phyloP scores from a whole-genome alignment of 2,113 vertebrate genomes.

The Daubentonia madagascariensis region DNA sequence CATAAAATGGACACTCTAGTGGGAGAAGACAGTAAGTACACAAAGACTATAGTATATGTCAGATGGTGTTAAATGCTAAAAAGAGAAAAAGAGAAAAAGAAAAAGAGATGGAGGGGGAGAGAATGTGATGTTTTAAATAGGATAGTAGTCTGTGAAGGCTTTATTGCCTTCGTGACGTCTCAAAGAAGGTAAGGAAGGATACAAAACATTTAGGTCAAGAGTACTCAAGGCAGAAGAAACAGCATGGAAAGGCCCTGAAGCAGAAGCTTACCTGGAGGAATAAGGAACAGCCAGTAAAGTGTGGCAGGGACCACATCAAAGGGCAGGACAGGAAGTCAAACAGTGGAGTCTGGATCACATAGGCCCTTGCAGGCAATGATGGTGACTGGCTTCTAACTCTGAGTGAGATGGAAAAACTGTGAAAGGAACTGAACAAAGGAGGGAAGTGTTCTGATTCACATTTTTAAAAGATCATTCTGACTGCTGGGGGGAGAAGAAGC shows the following conservation, averaged over 20 bases:
- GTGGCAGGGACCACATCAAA: not conserved
- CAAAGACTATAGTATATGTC: not conserved
- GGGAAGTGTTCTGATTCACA: not conserved
- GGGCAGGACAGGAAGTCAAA: not conserved
- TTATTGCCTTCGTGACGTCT: not conserved
- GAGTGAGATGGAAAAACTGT: not conserved
- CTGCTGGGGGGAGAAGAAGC: not conserved
- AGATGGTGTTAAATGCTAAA: not conserved
- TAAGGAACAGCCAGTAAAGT: not conserved
- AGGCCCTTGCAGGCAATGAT: not conserved
- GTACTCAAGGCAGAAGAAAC: not conserved
- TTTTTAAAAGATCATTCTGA: not conserved
- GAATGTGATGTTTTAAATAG: not conserved
- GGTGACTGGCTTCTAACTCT: not conserved
- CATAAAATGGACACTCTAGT: not conserved
- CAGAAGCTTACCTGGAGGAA: not conserved
- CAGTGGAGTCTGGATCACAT: not conserved
- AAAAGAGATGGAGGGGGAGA: not conserved
- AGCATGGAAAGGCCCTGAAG: not conserved
- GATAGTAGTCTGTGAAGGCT: not conserved
- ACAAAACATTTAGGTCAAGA: not conserved
- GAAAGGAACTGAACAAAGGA: not conserved
- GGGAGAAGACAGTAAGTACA: not conserved
- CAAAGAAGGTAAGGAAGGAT: not conserved
- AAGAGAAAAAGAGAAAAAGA: not conserved